Conservation (phyloP, 2,797 vertebrate genomes). For the Tapirus indicus region DNA sequence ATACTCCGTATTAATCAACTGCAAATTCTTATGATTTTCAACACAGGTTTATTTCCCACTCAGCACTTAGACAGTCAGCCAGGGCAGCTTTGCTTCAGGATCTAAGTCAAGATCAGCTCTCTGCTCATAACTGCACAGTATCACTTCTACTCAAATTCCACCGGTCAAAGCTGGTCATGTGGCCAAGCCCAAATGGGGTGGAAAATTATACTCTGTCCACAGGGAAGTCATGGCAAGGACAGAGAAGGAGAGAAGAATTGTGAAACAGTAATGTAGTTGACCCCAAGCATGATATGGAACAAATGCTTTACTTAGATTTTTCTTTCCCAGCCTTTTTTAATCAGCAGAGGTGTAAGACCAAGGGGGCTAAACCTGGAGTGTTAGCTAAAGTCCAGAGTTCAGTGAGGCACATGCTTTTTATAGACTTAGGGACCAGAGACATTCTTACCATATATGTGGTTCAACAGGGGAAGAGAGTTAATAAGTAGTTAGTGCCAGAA, state of each 20-base stretch:
- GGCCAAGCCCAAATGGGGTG: not conserved
- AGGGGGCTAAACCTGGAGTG: not conserved
- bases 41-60: not conserved
- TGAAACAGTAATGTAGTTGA: not conserved
- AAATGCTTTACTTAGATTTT: conserved; percentile 18
- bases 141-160: not conserved
- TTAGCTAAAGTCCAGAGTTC: not conserved
- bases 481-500: not conserved
- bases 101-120: not conserved
- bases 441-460: not conserved
- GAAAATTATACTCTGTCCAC: not conserved
- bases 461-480: not conserved
- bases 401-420: not conserved
- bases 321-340: not conserved
- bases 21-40: not conserved
- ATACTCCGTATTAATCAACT: not conserved
- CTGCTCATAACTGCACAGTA: not conserved
- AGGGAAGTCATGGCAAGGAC: not conserved
- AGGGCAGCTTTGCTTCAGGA: not conserved
- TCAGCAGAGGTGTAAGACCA: not conserved
- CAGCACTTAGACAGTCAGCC: not conserved
- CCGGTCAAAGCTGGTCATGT: not conserved
- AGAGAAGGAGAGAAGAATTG: not conserved
- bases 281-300: not conserved
- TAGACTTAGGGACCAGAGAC: not conserved